Evolutionary conservation across 2,113 vertebrate species (phyloP).

Genomic region (Rhinolophus sinicus): DNA sequence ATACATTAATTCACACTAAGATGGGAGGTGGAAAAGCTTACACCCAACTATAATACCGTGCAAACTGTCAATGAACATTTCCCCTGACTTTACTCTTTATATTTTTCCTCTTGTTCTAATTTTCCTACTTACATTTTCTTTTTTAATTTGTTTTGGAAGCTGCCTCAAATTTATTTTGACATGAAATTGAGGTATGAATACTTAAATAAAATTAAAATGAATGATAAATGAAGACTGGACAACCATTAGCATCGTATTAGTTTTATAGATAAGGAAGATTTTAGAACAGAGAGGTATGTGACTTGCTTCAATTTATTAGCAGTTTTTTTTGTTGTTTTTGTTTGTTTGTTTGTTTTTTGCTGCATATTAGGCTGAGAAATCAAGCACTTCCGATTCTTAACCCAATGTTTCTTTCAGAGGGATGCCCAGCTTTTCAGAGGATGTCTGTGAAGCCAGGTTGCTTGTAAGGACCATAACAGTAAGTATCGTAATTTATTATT

Average conservation of each 20-base stretch:
- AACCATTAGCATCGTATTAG: not conserved
- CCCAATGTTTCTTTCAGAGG: not conserved
- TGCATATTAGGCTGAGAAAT: not conserved
- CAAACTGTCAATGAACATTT: not conserved
- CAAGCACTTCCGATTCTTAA: not conserved
- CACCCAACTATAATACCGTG: not conserved
- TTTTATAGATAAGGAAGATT: not conserved
- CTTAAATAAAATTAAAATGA: not conserved
- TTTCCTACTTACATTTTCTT: not conserved
- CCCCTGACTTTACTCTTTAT: not conserved
- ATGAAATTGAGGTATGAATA: not conserved
- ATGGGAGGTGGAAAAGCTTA: not conserved
- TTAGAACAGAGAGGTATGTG: not conserved
- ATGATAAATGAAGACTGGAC: not conserved
- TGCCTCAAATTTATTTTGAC: not conserved
- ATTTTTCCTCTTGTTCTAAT: not conserved
- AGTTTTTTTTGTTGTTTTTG: not conserved
- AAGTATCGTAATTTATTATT: not conserved
- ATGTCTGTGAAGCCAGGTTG: not conserved
- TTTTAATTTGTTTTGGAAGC: not conserved
- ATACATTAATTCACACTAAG: not conserved
- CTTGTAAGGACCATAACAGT: not conserved
- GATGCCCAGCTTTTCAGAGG: not conserved
- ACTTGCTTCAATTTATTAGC: not conserved
- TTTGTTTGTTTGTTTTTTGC: not conserved